phyloP scores from a whole-genome alignment of 2,113 vertebrate genomes.

The Ariopsis seemanni region DNA sequence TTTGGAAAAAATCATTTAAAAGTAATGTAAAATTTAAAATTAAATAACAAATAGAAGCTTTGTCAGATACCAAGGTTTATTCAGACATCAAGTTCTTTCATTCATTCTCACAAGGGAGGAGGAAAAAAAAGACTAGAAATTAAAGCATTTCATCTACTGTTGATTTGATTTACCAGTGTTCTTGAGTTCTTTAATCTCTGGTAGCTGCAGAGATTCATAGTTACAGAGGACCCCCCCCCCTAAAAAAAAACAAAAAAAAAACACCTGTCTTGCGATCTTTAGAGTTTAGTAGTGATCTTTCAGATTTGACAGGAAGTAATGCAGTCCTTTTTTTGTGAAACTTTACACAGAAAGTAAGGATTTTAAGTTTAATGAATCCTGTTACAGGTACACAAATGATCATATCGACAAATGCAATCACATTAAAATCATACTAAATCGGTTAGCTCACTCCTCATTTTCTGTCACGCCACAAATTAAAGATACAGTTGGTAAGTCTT shows the following conservation, averaged over 20 bases:
- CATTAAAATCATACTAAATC: not conserved
- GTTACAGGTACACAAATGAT: not conserved
- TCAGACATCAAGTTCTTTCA: constrained; percentile 26
- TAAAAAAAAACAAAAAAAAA: too few species aligned
- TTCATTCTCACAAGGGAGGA: not conserved
- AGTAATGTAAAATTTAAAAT: not conserved
- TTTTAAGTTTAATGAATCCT: not conserved
- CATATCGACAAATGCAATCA: not conserved
- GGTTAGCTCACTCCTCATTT: not conserved
- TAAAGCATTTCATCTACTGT: not conserved
- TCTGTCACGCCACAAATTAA: not conserved
- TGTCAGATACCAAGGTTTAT: constrained; percentile 41
- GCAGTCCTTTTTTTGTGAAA: not conserved
- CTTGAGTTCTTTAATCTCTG: not conserved
- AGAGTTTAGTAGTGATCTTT: not conserved
- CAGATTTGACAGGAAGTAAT: not conserved
- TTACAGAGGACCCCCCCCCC: not conserved
- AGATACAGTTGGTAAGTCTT: not conserved
- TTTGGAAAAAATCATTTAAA: not conserved
- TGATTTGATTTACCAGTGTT: not conserved
- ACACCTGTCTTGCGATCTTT: not conserved
- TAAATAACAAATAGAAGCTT: not conserved
- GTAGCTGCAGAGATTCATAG: not conserved
- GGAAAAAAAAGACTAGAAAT: not conserved
- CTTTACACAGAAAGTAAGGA: not conserved